These are phyloP conservation scores for Heliconius nattereri DNA, from an alignment of 1,140 invertebrate genomes.

Conservation along the genomic window DNA sequence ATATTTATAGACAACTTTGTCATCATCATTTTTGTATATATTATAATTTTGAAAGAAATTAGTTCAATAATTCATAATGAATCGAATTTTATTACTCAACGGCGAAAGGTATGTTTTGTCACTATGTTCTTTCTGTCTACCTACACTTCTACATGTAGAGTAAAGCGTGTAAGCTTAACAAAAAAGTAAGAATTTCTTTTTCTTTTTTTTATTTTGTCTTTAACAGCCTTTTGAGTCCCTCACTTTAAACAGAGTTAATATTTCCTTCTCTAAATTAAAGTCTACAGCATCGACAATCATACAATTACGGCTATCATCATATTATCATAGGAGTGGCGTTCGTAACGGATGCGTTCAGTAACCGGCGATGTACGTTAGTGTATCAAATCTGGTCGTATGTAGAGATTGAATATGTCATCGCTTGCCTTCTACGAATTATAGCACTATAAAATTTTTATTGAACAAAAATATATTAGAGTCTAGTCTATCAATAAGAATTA, in stretches of 20 bases:
- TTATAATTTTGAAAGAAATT: no score
- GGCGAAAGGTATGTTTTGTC: no score
- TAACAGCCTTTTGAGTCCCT: not conserved
- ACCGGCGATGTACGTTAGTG: conserved; percentile 1
- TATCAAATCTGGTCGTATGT: not conserved
- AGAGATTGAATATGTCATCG: not conserved
- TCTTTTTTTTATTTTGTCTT: no score
- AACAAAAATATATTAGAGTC: not conserved
- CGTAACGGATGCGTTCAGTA: conserved; percentile 1
- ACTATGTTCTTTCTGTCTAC: no score
- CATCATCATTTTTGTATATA: no score
- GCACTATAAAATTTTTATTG: not conserved
- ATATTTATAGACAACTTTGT: no score
- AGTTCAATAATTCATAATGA: no score
- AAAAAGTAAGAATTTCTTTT: no score
- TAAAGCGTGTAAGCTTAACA: no score
- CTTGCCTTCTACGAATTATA: not conserved
- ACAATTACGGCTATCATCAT: not conserved
- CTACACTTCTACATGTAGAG: no score
- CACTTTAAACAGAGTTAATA: not conserved
- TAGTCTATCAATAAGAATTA: not conserved
- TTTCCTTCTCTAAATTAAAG: not conserved
- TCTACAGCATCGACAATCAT: not conserved
- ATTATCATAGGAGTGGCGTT: not conserved
- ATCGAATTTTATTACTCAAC: no score